Base-by-base conservation (phyloP, 1,140 invertebrate species). In the Dendrolimus kikuchii region DNA sequence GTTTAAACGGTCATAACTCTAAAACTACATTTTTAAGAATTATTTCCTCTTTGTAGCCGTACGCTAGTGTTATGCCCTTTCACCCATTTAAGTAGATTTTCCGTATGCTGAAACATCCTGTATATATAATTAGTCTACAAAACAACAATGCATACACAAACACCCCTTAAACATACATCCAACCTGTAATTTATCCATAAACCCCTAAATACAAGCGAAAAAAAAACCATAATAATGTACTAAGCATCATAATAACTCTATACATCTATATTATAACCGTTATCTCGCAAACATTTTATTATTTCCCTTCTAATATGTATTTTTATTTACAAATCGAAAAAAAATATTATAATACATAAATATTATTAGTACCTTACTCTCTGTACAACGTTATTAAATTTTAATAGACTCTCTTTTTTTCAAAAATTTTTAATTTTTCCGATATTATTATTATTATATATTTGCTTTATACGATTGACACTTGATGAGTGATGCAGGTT, bases 281-380 rank as follows among this genome's bases (percentile, higher is more conserved):
- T 64, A 65, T 23, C 23, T 23, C 23, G 23, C 23, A 23, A 23
- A 23, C 3, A 23, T 23, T 23, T 23, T 23, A 23, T 23, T 23
- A 23, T 23, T 23, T 23, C 23, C 23, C 23, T 2, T 23, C 3
- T 23, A 2, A 23, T 23, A 23, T 3, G 23, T 70, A 67, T 52
- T 73, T 73, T 71, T 67, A 74, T 66, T 62, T 68, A 66, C 57
- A 75, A 71, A 23, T 66, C 71, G 61, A 68, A 23, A 23, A 23
- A 48, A 50, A 47, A 46, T n/a, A n/a, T 43, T 56, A 56, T 56
- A 65, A 68, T 62, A 71, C 57, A 81, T 77, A 77, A 79, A 79
- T 79, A 81, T 74, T 74, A 79, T 74, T 74, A 79, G 65, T 72
- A 77, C 68, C 70, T 74, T 78, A 75, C 73, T 82, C 71, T 82